Conservation (phyloP, 1,140 invertebrate genomes). For the Ericerus pela region DNA sequence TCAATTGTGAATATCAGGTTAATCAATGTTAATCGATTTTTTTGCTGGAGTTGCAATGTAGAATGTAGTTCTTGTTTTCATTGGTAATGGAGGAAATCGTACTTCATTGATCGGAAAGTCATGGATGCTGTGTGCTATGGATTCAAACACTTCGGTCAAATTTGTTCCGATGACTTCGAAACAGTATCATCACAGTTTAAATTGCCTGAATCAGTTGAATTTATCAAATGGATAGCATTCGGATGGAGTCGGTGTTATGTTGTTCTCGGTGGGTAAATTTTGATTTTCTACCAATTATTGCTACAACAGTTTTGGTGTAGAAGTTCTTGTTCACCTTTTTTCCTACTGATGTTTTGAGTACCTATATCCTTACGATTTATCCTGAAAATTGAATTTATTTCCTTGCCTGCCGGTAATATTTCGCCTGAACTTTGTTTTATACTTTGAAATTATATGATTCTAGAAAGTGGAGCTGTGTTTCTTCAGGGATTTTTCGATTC, state of each 20-base stretch:
- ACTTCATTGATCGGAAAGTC: too few relatives aligned
- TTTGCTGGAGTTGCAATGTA: too few relatives aligned
- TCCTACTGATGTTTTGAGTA: background rate
- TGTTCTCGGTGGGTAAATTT: conserved; percentile 9
- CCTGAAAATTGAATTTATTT: background rate
- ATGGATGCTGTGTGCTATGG: background rate
- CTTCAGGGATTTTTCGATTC: background rate
- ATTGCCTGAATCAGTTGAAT: background rate
- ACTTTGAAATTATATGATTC: background rate
- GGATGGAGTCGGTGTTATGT: conserved; percentile 14
- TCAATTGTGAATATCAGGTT: too few relatives aligned
- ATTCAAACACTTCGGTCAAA: background rate
- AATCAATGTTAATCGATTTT: too few relatives aligned
- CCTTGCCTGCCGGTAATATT: background rate
- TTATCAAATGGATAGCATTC: conserved; percentile 3
- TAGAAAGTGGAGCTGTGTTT: background rate
- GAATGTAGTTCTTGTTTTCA: too few relatives aligned
- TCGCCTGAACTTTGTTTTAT: background rate
- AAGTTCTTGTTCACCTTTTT: background rate
- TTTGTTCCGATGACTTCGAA: background rate
- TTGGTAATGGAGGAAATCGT: too few relatives aligned
- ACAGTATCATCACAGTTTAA: background rate
- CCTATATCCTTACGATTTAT: background rate
- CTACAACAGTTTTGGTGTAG: background rate
- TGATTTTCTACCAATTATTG: background rate